A percentile compares a stretch with the other conserved stretches of the same genome.
Conservation (phyloP, 1,140 invertebrate species). For the Trichoplusia ni region DNA sequence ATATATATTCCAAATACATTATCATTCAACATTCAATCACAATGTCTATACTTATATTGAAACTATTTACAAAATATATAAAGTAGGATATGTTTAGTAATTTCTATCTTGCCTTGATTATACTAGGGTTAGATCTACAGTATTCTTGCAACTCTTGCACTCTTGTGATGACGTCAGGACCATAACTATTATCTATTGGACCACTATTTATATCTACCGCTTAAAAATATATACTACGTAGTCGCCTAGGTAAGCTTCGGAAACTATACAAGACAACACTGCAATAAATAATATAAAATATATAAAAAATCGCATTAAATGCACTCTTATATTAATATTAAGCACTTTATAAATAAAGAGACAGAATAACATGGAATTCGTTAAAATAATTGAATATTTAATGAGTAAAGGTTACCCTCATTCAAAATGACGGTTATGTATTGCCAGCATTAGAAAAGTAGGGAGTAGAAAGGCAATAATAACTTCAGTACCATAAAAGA, state of each 20-base stretch:
- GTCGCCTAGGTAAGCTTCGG: not conserved
- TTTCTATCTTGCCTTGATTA: not conserved
- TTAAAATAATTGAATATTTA: not conserved
- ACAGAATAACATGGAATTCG: constrained; percentile 19
- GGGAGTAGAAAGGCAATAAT: too few species aligned
- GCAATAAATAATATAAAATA: constrained; percentile 10
- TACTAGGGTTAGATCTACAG: not conserved
- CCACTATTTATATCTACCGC: constrained; percentile 19
- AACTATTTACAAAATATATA: not conserved
- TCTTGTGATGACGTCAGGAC: constrained; percentile 24
- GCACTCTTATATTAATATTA: constrained; percentile 4
- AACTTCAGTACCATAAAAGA: too few species aligned
- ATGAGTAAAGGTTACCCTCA: too few species aligned
- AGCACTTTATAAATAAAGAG: constrained; percentile 2
- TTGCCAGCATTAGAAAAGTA: too few species aligned
- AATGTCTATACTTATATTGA: not conserved
- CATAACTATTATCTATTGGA: constrained; percentile 10
- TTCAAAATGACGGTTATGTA: too few species aligned
- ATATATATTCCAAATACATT: not conserved
- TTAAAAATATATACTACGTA: not conserved
- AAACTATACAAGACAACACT: too few species aligned
- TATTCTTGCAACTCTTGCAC: not conserved
- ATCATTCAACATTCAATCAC: not conserved
- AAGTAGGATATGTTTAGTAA: not conserved
- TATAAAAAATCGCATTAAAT: constrained; percentile 21